A percentile compares a stretch with the other conserved stretches of the same genome.
Evolutionary conservation across 2,888 invertebrate genomes (phyloP).

Genomic region (Synanthedon formicaeformis): DNA sequence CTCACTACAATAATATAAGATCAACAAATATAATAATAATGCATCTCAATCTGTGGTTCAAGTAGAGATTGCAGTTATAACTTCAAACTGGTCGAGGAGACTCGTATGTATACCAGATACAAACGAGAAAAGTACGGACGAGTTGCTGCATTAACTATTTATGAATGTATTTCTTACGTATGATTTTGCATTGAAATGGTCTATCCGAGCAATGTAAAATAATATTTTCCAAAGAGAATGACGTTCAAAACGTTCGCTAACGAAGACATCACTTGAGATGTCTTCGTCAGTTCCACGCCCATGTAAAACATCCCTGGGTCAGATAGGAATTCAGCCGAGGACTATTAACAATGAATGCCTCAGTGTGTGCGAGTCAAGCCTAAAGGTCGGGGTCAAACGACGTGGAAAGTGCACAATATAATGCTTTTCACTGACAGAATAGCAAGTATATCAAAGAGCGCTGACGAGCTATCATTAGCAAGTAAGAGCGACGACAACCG

Average conservation of each 20-base stretch:
- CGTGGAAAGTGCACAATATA: not conserved
- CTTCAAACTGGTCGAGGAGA: conserved; percentile 12
- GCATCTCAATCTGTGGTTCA: not conserved
- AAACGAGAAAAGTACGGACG: not conserved
- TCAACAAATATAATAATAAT: not conserved
- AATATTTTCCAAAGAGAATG: conserved; percentile 3
- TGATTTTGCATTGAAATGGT: not conserved
- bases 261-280: conserved; percentile 16
- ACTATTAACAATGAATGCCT: conserved; percentile 4
- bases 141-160: not conserved
- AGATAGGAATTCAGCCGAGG: not conserved
- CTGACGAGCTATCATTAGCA: conserved; percentile 25
- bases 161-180: not conserved
- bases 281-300: not conserved
- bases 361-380: not conserved
- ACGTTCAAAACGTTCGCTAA: conserved; percentile 24
- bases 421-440: conserved; percentile 12
- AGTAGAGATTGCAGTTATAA: conserved; percentile 1
- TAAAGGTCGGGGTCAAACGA: conserved; percentile 7
- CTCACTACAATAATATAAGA: not conserved
- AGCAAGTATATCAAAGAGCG: conserved; percentile 16
- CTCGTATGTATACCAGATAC: conserved; percentile 8
- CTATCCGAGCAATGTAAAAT: not conserved
- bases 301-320: not conserved
- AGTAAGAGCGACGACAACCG: conserved; percentile 4